These are phyloP conservation scores for Watsonalla cultraria DNA, from an alignment of 2,888 invertebrate species.

Conservation along the genomic window DNA sequence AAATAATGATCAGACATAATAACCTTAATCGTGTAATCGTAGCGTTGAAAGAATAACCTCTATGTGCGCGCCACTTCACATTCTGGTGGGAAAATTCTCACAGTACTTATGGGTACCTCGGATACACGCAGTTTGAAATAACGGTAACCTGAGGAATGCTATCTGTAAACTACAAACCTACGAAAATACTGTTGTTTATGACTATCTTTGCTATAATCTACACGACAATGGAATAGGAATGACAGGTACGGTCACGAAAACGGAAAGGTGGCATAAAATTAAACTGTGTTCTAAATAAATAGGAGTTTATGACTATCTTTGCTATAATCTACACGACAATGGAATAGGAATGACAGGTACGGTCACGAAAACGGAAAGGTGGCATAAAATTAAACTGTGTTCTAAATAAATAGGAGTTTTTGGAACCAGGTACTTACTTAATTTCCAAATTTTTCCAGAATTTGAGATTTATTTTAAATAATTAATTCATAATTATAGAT, in stretches of 20 bases:
- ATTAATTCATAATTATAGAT: too few relatives aligned
- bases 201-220: not conserved
- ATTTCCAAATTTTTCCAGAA: too few relatives aligned
- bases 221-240: not conserved
- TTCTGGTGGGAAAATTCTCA: conserved; percentile 41
- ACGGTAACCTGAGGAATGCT: conserved; percentile 21
- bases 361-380: not conserved
- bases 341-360: not conserved
- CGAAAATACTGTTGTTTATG: not conserved
- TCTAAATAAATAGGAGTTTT: too few relatives aligned
- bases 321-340: not conserved
- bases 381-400: too few relatives aligned
- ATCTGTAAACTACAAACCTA: not conserved
- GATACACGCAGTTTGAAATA: conserved; percentile 14
- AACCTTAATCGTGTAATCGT: conserved; percentile 19
- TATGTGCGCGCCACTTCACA: conserved; percentile 10
- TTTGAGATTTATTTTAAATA: too few relatives aligned
- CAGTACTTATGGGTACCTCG: conserved; percentile 16
- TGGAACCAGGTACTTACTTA: too few relatives aligned
- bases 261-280: too few relatives aligned
- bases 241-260: not conserved
- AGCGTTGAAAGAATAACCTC: conserved; percentile 15
- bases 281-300: too few relatives aligned
- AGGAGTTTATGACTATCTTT: not conserved
- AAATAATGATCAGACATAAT: conserved; percentile 6